Percentiles rank a stretch among this genome's conserved stretches.
Evolutionary conservation across 2,888 invertebrate genomes (phyloP).

Genomic region (Scotopteryx bipunctaria): DNA sequence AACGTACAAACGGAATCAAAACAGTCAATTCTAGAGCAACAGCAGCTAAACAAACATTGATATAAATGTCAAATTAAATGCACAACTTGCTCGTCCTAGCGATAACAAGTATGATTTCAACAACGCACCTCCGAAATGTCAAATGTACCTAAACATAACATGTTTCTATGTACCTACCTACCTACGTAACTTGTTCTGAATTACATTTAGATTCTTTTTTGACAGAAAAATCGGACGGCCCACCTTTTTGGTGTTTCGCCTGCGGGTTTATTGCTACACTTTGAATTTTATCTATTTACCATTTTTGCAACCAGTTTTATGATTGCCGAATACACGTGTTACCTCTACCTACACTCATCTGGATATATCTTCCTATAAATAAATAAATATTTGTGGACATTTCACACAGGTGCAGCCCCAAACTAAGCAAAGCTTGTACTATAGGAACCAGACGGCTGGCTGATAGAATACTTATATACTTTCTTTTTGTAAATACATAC

Average conservation of each 20-base stretch:
- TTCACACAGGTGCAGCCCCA: no score
- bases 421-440: no score
- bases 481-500: no score
- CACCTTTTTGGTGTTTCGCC: slow-evolving; percentile 11
- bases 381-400: no score
- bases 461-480: no score
- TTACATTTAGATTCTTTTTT: slow-evolving; percentile 20
- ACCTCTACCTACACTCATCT: neutral
- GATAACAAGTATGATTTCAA: slow-evolving; percentile 33
- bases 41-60: slow-evolving; percentile 3
- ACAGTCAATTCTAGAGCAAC: neutral
- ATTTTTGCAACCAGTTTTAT: neutral
- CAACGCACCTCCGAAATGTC: slow-evolving; percentile 28
- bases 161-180: no score
- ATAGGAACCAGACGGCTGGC: no score
- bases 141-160: slow-evolving; percentile 29
- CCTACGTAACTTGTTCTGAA: slow-evolving; percentile 18
- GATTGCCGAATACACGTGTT: neutral
- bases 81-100: slow-evolving; percentile 16
- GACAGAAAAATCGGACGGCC: slow-evolving; percentile 15
- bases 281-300: neutral
- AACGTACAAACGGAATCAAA: slow-evolving; percentile 1
- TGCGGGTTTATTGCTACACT: neutral
- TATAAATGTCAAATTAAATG: slow-evolving; percentile 25
- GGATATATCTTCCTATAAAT: no score